A percentile compares a stretch with the other conserved stretches of the same genome.
Conservation (phyloP, 2,797 vertebrate species). For the Amblyopsis hoosieri region DNA sequence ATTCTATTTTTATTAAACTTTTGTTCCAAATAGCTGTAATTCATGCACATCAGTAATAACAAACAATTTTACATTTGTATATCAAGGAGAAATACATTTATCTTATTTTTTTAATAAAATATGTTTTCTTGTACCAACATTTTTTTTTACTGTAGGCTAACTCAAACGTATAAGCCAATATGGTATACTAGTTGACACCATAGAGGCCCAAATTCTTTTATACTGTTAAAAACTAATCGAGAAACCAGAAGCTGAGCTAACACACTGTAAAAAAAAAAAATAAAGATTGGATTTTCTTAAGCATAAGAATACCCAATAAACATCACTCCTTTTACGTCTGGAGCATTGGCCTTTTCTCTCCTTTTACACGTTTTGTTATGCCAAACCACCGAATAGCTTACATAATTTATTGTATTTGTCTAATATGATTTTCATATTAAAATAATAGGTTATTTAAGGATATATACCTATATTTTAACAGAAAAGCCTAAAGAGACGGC, state of each 20-base stretch:
- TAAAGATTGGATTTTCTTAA: conserved; percentile 43
- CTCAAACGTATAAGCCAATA: neutral
- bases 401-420: neutral
- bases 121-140: neutral
- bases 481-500: no score
- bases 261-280: conserved; percentile 31
- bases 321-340: conserved; percentile 45
- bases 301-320: conserved; percentile 69
- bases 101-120: neutral
- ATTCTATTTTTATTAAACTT: no score
- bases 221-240: conserved; percentile 66
- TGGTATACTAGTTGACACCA: conserved; percentile 20
- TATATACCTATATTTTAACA: neutral
- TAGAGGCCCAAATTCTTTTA: conserved; percentile 41
- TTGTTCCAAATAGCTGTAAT: conserved; percentile 2
- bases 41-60: no score
- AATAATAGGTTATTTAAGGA: neutral
- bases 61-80: no score
- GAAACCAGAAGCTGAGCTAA: conserved; percentile 71
- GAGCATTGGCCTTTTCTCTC: conserved; percentile 36
- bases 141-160: neutral
- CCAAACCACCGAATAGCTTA: conserved; percentile 14
- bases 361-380: conserved; percentile 49
- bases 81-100: neutral
- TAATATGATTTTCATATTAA: neutral